These are phyloP conservation scores for Mus minutoides DNA, from an alignment of 2,797 vertebrate species.

Conservation along the genomic window DNA sequence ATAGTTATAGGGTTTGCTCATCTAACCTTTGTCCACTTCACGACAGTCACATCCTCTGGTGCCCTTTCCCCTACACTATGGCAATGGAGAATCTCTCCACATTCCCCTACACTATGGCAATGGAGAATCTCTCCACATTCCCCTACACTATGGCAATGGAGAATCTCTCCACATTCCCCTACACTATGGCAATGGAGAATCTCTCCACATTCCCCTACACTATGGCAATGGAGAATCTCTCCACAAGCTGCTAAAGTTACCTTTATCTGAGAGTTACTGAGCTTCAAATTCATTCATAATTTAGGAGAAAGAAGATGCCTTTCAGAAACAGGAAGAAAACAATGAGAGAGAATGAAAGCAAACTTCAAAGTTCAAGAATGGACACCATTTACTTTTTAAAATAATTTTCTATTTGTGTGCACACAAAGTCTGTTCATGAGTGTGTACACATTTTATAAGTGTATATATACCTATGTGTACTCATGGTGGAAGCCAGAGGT, in stretches of 20 bases:
- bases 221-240: not conserved
- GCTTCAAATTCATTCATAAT: not conserved
- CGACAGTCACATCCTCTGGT: not conserved
- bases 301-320: constrained; percentile 31
- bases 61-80: not conserved
- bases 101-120: not conserved
- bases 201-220: not conserved
- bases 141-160: not conserved
- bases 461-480: not conserved
- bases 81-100: not conserved
- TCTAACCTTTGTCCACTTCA: not conserved
- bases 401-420: not conserved
- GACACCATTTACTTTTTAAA: not conserved
- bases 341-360: constrained; percentile 28
- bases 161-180: not conserved
- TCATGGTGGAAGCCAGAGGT: not conserved
- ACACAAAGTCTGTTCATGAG: not conserved
- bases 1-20: not conserved
- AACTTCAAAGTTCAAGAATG: constrained; percentile 31
- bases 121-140: not conserved
- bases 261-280: not conserved
- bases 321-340: not conserved
- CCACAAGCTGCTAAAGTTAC: not conserved
- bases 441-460: accelerated
- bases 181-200: not conserved